A percentile compares a stretch with the other conserved stretches of the same genome.
phyloP scores from a whole-genome alignment of 2,113 vertebrate genomes.

The Urocitellus parryii region DNA sequence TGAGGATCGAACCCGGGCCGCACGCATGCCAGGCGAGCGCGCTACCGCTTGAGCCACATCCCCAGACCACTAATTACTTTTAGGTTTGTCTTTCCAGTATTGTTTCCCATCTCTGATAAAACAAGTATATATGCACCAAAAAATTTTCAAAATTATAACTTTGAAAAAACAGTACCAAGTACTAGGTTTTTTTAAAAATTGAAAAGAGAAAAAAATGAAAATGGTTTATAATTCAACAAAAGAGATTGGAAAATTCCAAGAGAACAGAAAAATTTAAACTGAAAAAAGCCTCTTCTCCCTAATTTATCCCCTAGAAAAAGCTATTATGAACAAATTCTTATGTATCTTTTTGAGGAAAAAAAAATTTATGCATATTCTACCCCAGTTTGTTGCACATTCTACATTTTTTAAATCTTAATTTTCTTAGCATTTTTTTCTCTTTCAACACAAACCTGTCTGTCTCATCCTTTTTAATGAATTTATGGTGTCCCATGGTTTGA shows the following conservation, averaged over 20 bases:
- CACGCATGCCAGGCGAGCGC: too few relatives aligned
- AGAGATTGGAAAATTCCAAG: conserved; percentile 31
- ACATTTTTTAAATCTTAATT: background rate
- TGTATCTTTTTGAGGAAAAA: background rate
- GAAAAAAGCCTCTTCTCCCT: background rate
- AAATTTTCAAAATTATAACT: conserved; percentile 49
- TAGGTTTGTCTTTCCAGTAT: background rate
- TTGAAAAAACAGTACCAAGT: background rate
- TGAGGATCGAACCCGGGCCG: too few relatives aligned
- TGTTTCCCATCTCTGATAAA: conserved; percentile 34
- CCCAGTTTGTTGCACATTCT: background rate
- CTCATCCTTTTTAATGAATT: conserved; percentile 13
- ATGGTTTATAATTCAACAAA: conserved; percentile 8
- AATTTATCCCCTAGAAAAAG: background rate
- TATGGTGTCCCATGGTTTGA: conserved; percentile 5
- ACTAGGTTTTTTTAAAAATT: conserved; percentile 44
- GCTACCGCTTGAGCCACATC: too few relatives aligned
- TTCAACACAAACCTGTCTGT: background rate
- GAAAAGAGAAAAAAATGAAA: conserved; percentile 53
- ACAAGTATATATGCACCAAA: background rate
- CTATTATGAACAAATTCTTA: background rate
- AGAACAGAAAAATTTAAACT: conserved; percentile 30
- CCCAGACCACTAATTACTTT: too few relatives aligned
- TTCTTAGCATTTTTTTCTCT: background rate
- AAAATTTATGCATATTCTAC: background rate